Evolutionary conservation across 2,797 vertebrate species (phyloP), one percentile per base, ranked within the genome.

Genomic region (Gambelia wislizenii): DNA sequence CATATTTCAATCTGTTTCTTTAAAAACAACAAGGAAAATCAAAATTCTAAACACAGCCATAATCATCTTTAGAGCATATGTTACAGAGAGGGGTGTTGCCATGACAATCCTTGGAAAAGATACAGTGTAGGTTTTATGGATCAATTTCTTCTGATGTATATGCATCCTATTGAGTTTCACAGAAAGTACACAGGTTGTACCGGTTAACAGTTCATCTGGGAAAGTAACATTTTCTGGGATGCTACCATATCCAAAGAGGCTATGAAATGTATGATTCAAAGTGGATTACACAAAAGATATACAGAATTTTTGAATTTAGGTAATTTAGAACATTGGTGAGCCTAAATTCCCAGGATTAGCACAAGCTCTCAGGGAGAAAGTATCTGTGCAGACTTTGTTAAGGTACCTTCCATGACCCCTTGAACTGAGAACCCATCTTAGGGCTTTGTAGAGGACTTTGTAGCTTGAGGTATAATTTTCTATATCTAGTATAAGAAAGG

Each of bases 61-160:
- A 76, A 52, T 14, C 49, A 52, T 36, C 36, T 85, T 80, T 30
- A 70, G 76, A 61, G 72, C 76, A 61, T 79, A 49, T 36, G 78
- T 86, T 86, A 64, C 75, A 76, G n/a, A 44, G 75, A 89, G 70
- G 69, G 39, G 78, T 47, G 79, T 86, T 89, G 84, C 72, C 78
- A 83, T 89, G 59, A 27, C 79, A 89, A 83, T 64, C n/a, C 78
- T 30, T 76, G 78, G 27, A 61, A 69, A 89, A 52, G 47, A 36
- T 86, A 69, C 59, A 77, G 8, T 56, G 16, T 56, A 44, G 61
- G 89, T 69, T 86, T 83, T 64, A 56, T 83, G 70, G 78, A 76
- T 83, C 84, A 69, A 33, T 86, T 83, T 86, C 47, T 86, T 69
- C 78, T 67, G 47, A 77, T 86, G 72, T 56, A 12, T 22, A 27